phyloP scores from a whole-genome alignment of 2,888 invertebrate genomes.

The Spicauda simplicius region DNA sequence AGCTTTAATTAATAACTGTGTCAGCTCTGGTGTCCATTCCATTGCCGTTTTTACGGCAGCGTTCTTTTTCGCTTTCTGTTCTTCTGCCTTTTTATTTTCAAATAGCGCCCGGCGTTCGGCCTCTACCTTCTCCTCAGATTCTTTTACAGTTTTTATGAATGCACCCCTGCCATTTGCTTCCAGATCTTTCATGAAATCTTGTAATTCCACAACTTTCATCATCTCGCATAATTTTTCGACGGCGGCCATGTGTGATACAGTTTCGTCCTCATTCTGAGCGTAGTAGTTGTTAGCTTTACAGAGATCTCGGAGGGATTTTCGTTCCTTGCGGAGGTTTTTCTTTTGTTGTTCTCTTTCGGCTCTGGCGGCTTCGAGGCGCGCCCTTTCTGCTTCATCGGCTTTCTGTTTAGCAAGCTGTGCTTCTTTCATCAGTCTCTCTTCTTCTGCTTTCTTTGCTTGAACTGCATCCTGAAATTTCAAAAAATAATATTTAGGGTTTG shows the following conservation, averaged over 20 bases:
- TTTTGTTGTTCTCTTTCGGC: slow-evolving; percentile 94
- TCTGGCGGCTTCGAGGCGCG: slow-evolving; percentile 91
- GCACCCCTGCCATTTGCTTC: slow-evolving; percentile 86
- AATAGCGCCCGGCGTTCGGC: slow-evolving; percentile 88
- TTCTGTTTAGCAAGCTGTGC: slow-evolving; percentile 90
- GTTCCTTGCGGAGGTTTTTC: slow-evolving; percentile 93
- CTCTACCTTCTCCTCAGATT: slow-evolving; percentile 91
- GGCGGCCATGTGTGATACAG: slow-evolving; percentile 94
- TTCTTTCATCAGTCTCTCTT: slow-evolving; percentile 90
- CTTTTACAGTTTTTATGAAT: slow-evolving; percentile 88
- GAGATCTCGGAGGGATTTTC: slow-evolving; percentile 91
- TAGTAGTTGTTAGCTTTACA: slow-evolving; percentile 94
- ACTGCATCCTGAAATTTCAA: slow-evolving; percentile 86
- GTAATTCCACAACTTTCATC: slow-evolving; percentile 88
- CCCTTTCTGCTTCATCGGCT: slow-evolving; percentile 92
- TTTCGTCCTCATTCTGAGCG: slow-evolving; percentile 88
- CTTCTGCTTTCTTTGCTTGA: slow-evolving; percentile 93
- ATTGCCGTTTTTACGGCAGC: slow-evolving; percentile 76
- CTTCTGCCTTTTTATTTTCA: slow-evolving; percentile 78
- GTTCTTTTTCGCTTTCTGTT: slow-evolving; percentile 73
- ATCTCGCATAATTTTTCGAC: slow-evolving; percentile 96
- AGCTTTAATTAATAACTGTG: slow-evolving; percentile 97
- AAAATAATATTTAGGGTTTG: background rate
- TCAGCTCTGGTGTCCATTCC: slow-evolving; percentile 93
- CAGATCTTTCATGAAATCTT: slow-evolving; percentile 89